Base-by-base conservation (phyloP, 2,113 vertebrate genomes). In the Cyprinodon brontotheroides region DNA sequence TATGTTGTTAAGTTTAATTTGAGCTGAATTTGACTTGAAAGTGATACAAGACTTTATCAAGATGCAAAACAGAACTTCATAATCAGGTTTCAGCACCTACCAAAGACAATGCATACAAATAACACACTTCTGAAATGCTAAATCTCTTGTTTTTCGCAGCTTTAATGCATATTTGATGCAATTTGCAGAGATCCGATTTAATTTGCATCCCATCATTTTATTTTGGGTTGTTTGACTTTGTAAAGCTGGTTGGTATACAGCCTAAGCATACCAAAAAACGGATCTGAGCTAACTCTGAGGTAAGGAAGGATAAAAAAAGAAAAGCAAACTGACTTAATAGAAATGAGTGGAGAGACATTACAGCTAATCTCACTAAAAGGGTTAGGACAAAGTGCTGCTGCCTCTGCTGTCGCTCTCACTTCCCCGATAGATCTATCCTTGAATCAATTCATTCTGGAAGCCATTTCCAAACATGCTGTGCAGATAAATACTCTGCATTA, bases 331-430 rank as follows among this genome's bases (percentile, higher is more conserved):
- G 93, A 93, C 86, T 92, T 90, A 88, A 89, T 88, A 94, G 89
- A 90, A 94, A 94, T 93, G 92, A 84, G 65, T 69, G 75, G 78
- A 85, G 86, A 89, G 91, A 89, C 91, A 93, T 94, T 92, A 94
- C 78, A 89, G 87, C 92, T 94, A 94, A 95, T 95, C 93, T 93
- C 80, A 22, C 94, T 94, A 94, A 94, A 94, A 95, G 94, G 93
- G 86, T 92, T 88, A 71, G 87, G 83, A 90, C 89, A 88, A 90
- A 93, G 92, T 87, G 79, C 89, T 83, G 84, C 85, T 22, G 74
- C 60, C 78, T 67, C 71, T 65, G 70, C 69, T 45, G 68, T 78
- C 86, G 87, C 83, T 73, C 72, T 70, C 17, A 5, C 71, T 86
- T 77, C 81, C 87, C 65, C 80, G 75, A 61, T 80, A 45, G 70